Evolutionary conservation across 2,797 vertebrate species (phyloP).

Genomic region (Oophaga sylvatica): DNA sequence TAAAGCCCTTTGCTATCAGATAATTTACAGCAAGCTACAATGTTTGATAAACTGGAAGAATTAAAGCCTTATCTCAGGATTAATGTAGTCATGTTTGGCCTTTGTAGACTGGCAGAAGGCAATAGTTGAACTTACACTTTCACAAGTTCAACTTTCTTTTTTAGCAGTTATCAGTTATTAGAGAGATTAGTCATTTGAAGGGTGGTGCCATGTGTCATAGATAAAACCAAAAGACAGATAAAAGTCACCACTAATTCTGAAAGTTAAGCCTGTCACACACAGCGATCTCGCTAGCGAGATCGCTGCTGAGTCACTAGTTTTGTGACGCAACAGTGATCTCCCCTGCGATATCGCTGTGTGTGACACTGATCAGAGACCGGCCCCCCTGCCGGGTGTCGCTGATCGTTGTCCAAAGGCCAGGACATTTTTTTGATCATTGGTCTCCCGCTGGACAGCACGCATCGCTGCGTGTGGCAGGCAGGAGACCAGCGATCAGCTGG

Average conservation of each 20-base stretch:
- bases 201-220: not conserved
- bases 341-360: too few species aligned
- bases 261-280: not conserved
- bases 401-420: too few species aligned
- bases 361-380: too few species aligned
- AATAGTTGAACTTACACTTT: not conserved
- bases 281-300: too few species aligned
- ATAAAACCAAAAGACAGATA: conserved; percentile 13
- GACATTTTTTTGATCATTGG: too few species aligned
- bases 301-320: too few species aligned
- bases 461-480: too few species aligned
- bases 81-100: not conserved
- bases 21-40: not conserved
- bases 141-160: conserved; percentile 8
- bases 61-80: not conserved
- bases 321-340: too few species aligned
- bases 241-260: not conserved
- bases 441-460: too few species aligned
- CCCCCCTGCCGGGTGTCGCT: too few species aligned
- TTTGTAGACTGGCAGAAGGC: not conserved
- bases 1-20: not conserved
- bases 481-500: too few species aligned
- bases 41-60: not conserved
- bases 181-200: not conserved
- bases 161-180: not conserved